These are phyloP conservation scores for Panopea generosa DNA, from an alignment of 2,888 invertebrate genomes.

Conservation along the genomic window DNA sequence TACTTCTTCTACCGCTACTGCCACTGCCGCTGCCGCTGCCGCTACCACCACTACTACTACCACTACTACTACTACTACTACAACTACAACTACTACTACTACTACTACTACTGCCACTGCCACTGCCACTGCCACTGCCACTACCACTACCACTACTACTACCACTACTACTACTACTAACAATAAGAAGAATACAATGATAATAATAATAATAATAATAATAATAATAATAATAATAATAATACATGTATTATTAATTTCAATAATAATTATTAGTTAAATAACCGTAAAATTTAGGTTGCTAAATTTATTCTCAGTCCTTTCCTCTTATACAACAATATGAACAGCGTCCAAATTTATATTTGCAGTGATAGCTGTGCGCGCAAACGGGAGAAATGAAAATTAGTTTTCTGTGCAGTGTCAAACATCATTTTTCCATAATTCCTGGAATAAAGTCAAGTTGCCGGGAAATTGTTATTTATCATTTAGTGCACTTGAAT, in stretches of 20 bases:
- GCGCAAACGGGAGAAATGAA: neutral
- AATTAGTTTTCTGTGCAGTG: neutral
- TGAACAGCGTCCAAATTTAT: too few relatives aligned
- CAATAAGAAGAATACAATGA: too few relatives aligned
- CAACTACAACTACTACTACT: neutral
- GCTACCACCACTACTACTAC: neutral
- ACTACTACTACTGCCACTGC: neutral
- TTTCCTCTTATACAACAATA: too few relatives aligned
- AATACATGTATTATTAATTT: too few relatives aligned
- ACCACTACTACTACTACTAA: too few relatives aligned
- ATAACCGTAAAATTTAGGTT: too few relatives aligned
- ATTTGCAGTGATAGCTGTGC: too few relatives aligned
- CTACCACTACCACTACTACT: neutral
- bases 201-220: too few relatives aligned
- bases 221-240: too few relatives aligned
- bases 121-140: neutral
- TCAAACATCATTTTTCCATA: conserved; percentile 48
- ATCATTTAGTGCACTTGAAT: conserved; percentile 64
- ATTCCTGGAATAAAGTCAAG: conserved; percentile 53
- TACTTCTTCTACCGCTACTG: too few relatives aligned
- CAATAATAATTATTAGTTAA: too few relatives aligned
- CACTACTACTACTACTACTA: neutral
- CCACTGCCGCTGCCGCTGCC: neutral
- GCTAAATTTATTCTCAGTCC: too few relatives aligned
- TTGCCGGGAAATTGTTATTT: conserved; percentile 59